A percentile compares a stretch with the other conserved stretches of the same genome.
Conservation (phyloP, 2,888 invertebrate species). For the Carpatolechia fugitivella region DNA sequence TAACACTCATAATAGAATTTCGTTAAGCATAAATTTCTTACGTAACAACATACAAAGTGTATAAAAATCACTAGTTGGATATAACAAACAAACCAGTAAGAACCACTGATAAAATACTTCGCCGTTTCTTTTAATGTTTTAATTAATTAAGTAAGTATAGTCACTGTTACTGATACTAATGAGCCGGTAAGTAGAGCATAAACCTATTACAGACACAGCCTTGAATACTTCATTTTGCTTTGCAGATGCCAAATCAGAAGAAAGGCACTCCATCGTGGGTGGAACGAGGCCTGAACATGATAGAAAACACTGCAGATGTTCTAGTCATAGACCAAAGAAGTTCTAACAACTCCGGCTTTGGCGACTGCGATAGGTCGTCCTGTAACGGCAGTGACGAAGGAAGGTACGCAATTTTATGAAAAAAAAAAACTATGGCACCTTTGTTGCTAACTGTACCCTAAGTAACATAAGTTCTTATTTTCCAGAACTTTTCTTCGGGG, state of each 20-base stretch:
- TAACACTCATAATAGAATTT: no score
- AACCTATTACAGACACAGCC: no score
- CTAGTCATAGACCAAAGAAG: conserved; percentile 79
- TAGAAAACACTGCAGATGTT: conserved; percentile 73
- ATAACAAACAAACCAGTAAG: no score
- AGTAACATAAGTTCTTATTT: conserved; percentile 25
- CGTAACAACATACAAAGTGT: no score
- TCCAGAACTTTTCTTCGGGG: conserved; percentile 87
- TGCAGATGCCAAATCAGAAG: conserved; percentile 71
- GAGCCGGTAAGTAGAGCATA: no score
- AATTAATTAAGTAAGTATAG: no score
- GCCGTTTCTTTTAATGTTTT: no score
- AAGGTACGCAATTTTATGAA: conserved; percentile 48
- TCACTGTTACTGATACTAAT: no score
- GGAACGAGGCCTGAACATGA: conserved; percentile 77
- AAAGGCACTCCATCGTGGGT: conserved; percentile 79
- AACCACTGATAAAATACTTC: no score
- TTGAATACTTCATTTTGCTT: no score
- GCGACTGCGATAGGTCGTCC: conserved; percentile 68
- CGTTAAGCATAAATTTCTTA: no score
- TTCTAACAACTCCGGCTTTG: conserved; percentile 64
- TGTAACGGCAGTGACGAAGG: conserved; percentile 73
- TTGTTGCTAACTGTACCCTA: background rate
- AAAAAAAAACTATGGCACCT: background rate
- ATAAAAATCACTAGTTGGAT: no score